Percentiles rank a stretch among this genome's conserved stretches.
These are phyloP conservation scores for Tethya wilhelma DNA, from an alignment of 37 sponge, comb jelly and placozoan species.

Conservation along the genomic window DNA sequence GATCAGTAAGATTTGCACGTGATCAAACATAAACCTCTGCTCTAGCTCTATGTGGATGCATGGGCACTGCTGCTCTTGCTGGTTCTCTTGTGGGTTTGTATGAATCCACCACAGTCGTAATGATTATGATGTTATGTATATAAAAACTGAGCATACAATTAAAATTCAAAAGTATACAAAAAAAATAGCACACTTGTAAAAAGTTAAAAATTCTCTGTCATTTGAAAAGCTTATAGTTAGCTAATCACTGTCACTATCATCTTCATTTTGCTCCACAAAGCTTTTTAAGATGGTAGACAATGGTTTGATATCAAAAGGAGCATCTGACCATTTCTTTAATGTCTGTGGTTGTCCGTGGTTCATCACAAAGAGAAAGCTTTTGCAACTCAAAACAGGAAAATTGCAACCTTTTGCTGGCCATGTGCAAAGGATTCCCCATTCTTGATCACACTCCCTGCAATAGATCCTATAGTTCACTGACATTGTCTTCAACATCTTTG, in stretches of 20 bases:
- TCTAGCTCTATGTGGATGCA: background rate
- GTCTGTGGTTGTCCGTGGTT: background rate
- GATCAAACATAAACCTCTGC: no score
- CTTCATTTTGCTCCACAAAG: no score
- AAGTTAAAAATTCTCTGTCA: no score
- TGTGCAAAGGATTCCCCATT: conserved; percentile 60
- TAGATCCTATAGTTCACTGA: conserved; percentile 33
- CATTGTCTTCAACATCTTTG: background rate
- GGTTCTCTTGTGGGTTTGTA: conserved; percentile 28
- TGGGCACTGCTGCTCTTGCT: conserved; percentile 25
- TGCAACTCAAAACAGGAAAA: conserved; percentile 70
- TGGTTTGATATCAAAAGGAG: conserved; percentile 13
- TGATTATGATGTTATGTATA: background rate
- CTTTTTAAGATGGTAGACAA: no score
- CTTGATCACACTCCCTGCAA: conserved; percentile 46
- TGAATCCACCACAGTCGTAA: conserved; percentile 10
- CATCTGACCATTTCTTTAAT: conserved; percentile 26
- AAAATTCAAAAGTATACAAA: background rate
- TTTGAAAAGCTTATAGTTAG: no score
- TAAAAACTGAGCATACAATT: background rate
- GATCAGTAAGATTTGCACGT: no score
- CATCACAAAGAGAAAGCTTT: conserved; percentile 42
- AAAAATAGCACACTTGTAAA: background rate
- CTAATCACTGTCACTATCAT: no score
- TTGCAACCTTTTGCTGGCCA: conserved; percentile 29